These are phyloP conservation scores for Ramphastos sulfuratus DNA, from an alignment of 2,113 vertebrate species.

Conservation along the genomic window DNA sequence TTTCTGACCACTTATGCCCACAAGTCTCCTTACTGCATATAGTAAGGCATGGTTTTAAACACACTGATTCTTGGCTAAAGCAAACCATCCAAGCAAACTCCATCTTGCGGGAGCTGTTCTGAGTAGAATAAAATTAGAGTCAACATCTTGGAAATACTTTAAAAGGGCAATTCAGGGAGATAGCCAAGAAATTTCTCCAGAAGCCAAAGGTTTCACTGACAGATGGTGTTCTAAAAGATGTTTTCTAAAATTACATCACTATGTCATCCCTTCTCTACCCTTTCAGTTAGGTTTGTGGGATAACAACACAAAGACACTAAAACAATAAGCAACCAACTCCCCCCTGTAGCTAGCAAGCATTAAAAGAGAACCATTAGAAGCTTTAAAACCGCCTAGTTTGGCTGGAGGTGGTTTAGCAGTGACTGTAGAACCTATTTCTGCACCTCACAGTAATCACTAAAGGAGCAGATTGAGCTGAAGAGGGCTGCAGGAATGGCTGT, in stretches of 20 bases:
- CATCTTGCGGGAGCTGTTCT: neutral
- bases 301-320: neutral
- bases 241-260: neutral
- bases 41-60: neutral
- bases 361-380: neutral
- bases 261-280: no score
- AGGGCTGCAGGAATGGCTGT: neutral
- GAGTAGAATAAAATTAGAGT: neutral
- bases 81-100: neutral
- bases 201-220: neutral
- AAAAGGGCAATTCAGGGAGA: neutral
- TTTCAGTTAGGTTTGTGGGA: neutral
- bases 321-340: neutral
- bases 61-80: neutral
- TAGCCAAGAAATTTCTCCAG: neutral
- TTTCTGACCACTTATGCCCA: neutral
- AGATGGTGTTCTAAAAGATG: neutral
- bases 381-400: neutral
- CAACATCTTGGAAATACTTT: neutral
- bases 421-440: neutral
- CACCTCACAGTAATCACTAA: neutral
- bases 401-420: neutral
- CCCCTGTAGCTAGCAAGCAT: neutral
- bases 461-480: neutral
- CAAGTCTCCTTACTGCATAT: neutral